Percentiles rank a stretch among this genome's conserved stretches.
phyloP scores from a whole-genome alignment of 2,888 invertebrate genomes.

The Drosophila emarginata region DNA sequence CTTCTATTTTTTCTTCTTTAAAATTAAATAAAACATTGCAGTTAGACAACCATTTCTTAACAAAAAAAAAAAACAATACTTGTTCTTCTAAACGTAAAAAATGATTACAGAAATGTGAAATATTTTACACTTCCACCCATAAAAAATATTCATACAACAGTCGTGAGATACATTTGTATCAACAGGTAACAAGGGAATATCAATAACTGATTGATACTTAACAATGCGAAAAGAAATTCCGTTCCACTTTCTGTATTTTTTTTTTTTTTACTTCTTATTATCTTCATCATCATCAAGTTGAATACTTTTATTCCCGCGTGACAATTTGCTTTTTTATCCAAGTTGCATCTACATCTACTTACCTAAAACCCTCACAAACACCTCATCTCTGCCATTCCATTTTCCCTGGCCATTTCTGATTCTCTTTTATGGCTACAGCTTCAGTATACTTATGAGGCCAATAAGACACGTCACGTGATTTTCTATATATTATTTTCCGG shows the following conservation, averaged over 20 bases:
- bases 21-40: too few relatives aligned
- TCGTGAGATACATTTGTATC: slow-evolving; percentile 18
- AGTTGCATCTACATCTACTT: slow-evolving; percentile 9
- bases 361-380: background rate
- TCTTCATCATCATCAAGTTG: slow-evolving; percentile 44
- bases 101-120: background rate
- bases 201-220: slow-evolving; percentile 63
- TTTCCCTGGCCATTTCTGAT: background rate
- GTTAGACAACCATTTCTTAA: too few relatives aligned
- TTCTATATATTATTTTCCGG: slow-evolving; percentile 14
- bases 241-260: background rate
- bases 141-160: background rate
- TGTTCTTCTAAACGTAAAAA: too few relatives aligned
- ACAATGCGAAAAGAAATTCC: slow-evolving; percentile 30
- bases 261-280: background rate
- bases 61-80: too few relatives aligned
- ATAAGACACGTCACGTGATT: slow-evolving; percentile 79
- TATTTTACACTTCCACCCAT: background rate
- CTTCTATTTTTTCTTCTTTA: too few relatives aligned
- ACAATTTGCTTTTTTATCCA: slow-evolving; percentile 49
- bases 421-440: background rate
- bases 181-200: slow-evolving; percentile 57
- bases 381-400: background rate
- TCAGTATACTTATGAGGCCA: slow-evolving; percentile 73
- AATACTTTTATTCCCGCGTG: slow-evolving; percentile 63